A percentile compares a stretch with the other conserved stretches of the same genome.
These are phyloP conservation scores for Hydraecia micacea DNA, from an alignment of 2,888 invertebrate species.

Conservation along the genomic window DNA sequence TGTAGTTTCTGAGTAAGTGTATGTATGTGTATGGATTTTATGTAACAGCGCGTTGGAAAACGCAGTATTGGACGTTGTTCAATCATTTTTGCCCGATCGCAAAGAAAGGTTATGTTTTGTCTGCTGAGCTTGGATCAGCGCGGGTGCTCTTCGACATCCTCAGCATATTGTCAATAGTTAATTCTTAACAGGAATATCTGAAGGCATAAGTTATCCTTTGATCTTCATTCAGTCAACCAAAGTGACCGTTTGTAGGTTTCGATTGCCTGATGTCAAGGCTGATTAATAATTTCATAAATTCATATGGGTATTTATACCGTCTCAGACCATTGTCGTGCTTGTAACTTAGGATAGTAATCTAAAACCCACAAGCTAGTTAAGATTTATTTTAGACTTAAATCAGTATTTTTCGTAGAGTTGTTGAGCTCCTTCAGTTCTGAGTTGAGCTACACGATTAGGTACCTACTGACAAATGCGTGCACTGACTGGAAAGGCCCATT, in stretches of 20 bases:
- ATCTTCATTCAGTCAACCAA: not conserved
- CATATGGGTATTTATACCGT: too few species aligned
- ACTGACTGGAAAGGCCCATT: too few species aligned
- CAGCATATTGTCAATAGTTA: not conserved
- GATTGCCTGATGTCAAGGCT: not conserved
- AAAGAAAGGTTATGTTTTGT: not conserved
- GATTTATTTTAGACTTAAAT: too few species aligned
- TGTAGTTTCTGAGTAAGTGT: not conserved
- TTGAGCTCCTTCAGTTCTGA: too few species aligned
- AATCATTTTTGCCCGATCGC: not conserved
- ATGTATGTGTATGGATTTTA: not conserved
- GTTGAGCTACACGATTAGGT: too few species aligned
- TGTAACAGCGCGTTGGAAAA: not conserved
- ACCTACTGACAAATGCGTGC: too few species aligned
- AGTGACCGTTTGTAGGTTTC: not conserved
- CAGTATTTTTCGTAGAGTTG: too few species aligned
- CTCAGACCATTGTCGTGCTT: too few species aligned
- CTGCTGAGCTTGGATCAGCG: not conserved
- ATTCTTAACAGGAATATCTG: not conserved
- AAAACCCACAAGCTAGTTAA: too few species aligned
- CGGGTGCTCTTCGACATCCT: not conserved
- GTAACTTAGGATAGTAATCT: too few species aligned
- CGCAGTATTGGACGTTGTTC: not conserved
- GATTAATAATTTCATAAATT: too few species aligned
- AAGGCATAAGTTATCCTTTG: not conserved